Percentiles rank a stretch among this genome's conserved stretches.
These are phyloP conservation scores for Dipus sagitta DNA, from an alignment of 2,797 vertebrate genomes.

Conservation along the genomic window DNA sequence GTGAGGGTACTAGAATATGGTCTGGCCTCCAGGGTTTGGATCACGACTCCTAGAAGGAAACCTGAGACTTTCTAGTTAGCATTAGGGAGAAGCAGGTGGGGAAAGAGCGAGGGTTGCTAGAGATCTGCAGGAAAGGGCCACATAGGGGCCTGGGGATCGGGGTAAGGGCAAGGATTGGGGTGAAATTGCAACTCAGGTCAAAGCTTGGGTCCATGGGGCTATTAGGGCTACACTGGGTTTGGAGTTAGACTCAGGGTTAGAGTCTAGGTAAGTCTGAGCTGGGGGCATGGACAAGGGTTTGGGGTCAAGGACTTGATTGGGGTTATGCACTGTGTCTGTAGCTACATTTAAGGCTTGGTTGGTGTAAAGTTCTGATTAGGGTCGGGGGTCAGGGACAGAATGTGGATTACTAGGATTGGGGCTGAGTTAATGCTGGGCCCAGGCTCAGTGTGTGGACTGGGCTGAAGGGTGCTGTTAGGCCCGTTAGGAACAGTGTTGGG, in stretches of 20 bases:
- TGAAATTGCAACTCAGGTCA: not conserved
- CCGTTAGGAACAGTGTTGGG: not conserved
- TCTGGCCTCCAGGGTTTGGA: not conserved
- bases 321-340: not conserved
- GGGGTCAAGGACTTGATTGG: not conserved
- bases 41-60: not conserved
- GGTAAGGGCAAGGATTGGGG: too few species aligned
- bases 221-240: not conserved
- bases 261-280: not conserved
- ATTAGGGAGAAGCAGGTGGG: too few species aligned
- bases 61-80: too few species aligned
- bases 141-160: too few species aligned
- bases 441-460: not conserved
- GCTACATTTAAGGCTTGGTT: not conserved
- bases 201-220: not conserved
- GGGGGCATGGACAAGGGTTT: not conserved
- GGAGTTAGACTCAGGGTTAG: not conserved
- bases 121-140: not conserved
- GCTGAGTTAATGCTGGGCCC: not conserved
- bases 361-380: not conserved
- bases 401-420: not conserved
- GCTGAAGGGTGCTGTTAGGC: not conserved
- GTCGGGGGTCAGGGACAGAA: not conserved
- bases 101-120: not conserved
- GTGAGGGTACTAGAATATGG: too few species aligned